A percentile compares a stretch with the other conserved stretches of the same genome.
These are phyloP conservation scores for Melipona quadrifasciata DNA, from an alignment of 1,140 invertebrate species.

Conservation along the genomic window DNA sequence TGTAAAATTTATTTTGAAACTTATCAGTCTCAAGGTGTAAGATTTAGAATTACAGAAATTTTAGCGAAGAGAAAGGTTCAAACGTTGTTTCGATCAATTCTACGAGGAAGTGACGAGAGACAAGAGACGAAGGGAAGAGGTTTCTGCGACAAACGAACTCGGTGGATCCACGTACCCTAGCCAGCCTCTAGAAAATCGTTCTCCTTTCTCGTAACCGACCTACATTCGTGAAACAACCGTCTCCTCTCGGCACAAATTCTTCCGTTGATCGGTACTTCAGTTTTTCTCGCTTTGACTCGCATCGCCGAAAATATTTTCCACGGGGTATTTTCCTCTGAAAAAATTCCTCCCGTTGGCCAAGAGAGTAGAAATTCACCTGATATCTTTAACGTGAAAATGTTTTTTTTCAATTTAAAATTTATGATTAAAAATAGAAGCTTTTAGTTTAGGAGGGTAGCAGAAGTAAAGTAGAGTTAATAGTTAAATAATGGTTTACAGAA, in stretches of 20 bases:
- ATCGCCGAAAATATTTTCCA: background rate
- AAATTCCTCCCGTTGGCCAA: background rate
- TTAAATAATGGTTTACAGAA: too few relatives aligned
- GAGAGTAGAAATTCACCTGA: too few relatives aligned
- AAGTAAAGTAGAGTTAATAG: too few relatives aligned
- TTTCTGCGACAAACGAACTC: background rate
- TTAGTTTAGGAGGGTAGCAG: too few relatives aligned
- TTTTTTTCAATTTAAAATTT: background rate
- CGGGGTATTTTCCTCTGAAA: background rate
- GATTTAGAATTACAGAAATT: too few relatives aligned
- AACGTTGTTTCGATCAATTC: background rate
- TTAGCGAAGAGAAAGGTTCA: background rate
- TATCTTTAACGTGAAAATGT: too few relatives aligned
- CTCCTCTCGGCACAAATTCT: conserved; percentile 19
- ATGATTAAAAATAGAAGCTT: background rate
- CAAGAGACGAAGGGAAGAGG: background rate
- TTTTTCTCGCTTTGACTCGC: background rate
- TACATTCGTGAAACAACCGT: conserved; percentile 17
- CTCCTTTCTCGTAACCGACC: conserved; percentile 20
- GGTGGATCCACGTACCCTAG: background rate
- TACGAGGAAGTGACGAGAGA: background rate
- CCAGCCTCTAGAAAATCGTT: conserved; percentile 19
- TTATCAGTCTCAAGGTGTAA: too few relatives aligned
- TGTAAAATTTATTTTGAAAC: too few relatives aligned
- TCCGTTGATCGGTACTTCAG: background rate